A percentile compares a stretch with the other conserved stretches of the same genome.
These are phyloP conservation scores for Lutraria lutraria DNA, from an alignment of 2,888 invertebrate genomes.

Conservation along the genomic window DNA sequence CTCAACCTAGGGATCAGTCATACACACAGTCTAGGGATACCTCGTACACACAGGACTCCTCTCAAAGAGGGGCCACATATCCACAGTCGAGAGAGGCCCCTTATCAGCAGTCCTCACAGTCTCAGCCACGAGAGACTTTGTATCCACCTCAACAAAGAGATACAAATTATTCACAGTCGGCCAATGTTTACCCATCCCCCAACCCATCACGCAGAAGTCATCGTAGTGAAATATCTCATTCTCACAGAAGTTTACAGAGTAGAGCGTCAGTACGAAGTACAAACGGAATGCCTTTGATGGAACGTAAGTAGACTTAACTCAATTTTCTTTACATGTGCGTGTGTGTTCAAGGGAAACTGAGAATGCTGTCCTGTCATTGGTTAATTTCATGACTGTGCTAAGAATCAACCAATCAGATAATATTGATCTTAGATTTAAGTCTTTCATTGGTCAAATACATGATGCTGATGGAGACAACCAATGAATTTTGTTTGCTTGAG, in stretches of 20 bases:
- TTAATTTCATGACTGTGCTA: too few relatives aligned
- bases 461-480: too few relatives aligned
- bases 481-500: too few relatives aligned
- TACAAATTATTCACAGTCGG: neutral
- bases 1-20: slow-evolving; percentile 59
- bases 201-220: slow-evolving; percentile 60
- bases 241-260: slow-evolving; percentile 62
- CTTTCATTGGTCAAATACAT: too few relatives aligned
- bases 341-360: too few relatives aligned
- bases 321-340: too few relatives aligned
- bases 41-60: slow-evolving; percentile 6
- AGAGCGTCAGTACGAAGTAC: slow-evolving; percentile 67
- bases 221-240: slow-evolving; percentile 59
- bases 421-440: too few relatives aligned
- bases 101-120: neutral
- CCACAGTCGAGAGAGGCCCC: slow-evolving; percentile 8
- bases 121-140: neutral
- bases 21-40: slow-evolving; percentile 49
- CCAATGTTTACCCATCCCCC: slow-evolving; percentile 57
- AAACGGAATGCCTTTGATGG: slow-evolving; percentile 66
- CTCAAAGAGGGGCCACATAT: neutral
- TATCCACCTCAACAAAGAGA: slow-evolving; percentile 28
- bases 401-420: too few relatives aligned
- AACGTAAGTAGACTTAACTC: slow-evolving; percentile 52
- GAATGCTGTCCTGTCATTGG: too few relatives aligned